phyloP scores from a whole-genome alignment of 2,888 invertebrate genomes.

The Cremastinae sp. region DNA sequence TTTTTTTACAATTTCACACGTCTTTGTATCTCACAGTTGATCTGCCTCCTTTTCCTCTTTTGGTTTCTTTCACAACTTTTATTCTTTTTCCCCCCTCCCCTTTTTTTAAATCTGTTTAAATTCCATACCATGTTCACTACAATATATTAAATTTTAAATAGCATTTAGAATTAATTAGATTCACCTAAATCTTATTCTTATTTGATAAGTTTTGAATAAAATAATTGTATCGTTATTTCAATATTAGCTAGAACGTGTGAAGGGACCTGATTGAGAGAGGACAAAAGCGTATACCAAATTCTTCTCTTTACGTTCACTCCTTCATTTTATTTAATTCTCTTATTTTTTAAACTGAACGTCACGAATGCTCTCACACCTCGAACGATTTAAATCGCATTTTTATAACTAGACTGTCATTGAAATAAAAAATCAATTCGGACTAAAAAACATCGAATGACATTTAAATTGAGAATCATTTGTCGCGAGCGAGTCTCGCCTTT shows the following conservation, averaged over 20 bases:
- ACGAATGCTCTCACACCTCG: slow-evolving; percentile 7
- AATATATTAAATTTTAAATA: slow-evolving; percentile 68
- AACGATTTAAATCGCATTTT: slow-evolving; percentile 14
- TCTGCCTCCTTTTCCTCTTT: not conserved
- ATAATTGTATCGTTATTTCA: slow-evolving; percentile 61
- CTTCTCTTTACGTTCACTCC: not conserved
- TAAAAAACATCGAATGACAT: slow-evolving; percentile 30
- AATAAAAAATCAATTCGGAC: slow-evolving; percentile 14
- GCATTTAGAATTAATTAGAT: slow-evolving; percentile 65
- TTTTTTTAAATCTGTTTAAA: slow-evolving; percentile 32
- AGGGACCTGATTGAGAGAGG: slow-evolving; percentile 55
- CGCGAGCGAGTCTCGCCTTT: slow-evolving; percentile 50
- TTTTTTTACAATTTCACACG: slow-evolving; percentile 12
- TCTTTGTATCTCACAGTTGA: slow-evolving; percentile 12
- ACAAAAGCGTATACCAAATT: slow-evolving; percentile 32
- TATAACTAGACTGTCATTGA: not conserved
- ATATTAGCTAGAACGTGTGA: slow-evolving; percentile 54
- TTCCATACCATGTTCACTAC: slow-evolving; percentile 66
- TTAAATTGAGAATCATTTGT: slow-evolving; percentile 18
- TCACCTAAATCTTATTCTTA: slow-evolving; percentile 62
- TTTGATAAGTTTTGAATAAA: slow-evolving; percentile 59
- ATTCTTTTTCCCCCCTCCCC: slow-evolving; percentile 31
- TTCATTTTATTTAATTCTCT: not conserved
- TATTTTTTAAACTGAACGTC: slow-evolving; percentile 1
- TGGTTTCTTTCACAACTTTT: slow-evolving; percentile 28